Base-by-base conservation (phyloP, 2,113 vertebrate genomes). In the Elgaria multicarinata region DNA sequence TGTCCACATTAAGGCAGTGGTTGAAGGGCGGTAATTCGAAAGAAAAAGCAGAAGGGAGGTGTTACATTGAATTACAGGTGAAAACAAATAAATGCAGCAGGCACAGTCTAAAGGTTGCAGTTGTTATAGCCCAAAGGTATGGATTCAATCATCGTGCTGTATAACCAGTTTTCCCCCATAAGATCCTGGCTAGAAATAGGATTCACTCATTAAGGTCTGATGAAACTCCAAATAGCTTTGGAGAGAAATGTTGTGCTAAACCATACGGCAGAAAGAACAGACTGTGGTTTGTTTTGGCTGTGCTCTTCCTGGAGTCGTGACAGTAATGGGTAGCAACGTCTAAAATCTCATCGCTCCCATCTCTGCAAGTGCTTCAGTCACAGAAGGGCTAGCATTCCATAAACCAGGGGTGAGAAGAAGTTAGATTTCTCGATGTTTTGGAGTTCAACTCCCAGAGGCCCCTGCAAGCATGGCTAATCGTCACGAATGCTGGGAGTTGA, bases 101-200 rank as follows among this genome's bases (percentile, higher is more conserved):
- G 62, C 22, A 74, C 3, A 46, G 72, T 92, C 83, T 87, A 93
- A 94, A 94, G 94, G 89, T 91, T 88, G 79, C 28, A 64, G 36
- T 14, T 81, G n/a, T 6, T 88, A 71, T 77, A 92, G 58, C 36
- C 42, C 72, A n/a, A 90, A 86, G 69, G 6, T 33, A 77, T 18
- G 16, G 58, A 53, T 50, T 33, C 62, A 72, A 22, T 33, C 28
- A 12, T 8, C 7, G 71, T 36, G 53, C 55, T 46, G 55, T 36
- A 24, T 64, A 75, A 64, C 26, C 39, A n/a, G 24, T 33, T 13
- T 6, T 28, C 28, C 36, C 28, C 31, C 14, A 24, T 24, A 44
- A 9, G 20, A 7, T 74, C 55, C 46, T 26, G 50, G 67, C 84
- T 92, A 84, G 13, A 72, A 69, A 67, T 72, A 89, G 5, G 28